These are phyloP conservation scores for Cerastoderma edule DNA, from an alignment of 2,888 invertebrate species.

Conservation along the genomic window DNA sequence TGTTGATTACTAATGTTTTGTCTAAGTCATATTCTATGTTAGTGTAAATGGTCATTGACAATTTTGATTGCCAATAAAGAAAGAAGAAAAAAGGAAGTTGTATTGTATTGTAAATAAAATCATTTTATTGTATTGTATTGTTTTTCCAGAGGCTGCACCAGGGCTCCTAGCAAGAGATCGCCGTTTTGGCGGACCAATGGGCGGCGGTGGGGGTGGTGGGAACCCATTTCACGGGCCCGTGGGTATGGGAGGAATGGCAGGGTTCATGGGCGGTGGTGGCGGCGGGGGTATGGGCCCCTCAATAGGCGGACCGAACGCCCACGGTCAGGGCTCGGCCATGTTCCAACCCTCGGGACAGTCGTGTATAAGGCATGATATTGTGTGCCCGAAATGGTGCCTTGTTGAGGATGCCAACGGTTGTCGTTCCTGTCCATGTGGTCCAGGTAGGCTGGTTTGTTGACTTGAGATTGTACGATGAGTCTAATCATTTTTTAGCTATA, in stretches of 20 bases:
- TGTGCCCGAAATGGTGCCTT: slow-evolving; percentile 63
- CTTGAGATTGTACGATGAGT: too few species aligned
- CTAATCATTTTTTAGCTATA: too few species aligned
- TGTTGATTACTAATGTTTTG: too few species aligned
- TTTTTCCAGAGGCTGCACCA: slow-evolving; percentile 7
- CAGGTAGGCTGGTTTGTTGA: slow-evolving; percentile 37
- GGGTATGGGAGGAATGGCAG: slow-evolving; percentile 8
- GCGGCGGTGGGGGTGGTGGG: slow-evolving; percentile 27
- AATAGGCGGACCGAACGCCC: slow-evolving; percentile 36
- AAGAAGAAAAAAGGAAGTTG: too few species aligned
- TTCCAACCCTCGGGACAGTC: slow-evolving; percentile 27
- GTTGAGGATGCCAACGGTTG: slow-evolving; percentile 59
- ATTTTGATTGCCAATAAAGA: too few species aligned
- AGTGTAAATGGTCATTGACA: too few species aligned
- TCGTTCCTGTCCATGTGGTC: slow-evolving; percentile 64
- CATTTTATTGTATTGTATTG: background rate
- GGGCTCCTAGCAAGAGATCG: background rate
- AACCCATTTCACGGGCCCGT: slow-evolving; percentile 29
- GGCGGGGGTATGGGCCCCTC: slow-evolving; percentile 36
- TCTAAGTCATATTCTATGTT: too few species aligned
- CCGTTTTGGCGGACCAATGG: slow-evolving; percentile 39
- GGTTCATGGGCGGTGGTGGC: slow-evolving; percentile 30
- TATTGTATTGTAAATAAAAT: too few species aligned
- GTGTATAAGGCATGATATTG: slow-evolving; percentile 56
- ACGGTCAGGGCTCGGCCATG: slow-evolving; percentile 33